Base-by-base conservation (phyloP, 2,888 invertebrate species). In the Lordiphosa fenestrarum region DNA sequence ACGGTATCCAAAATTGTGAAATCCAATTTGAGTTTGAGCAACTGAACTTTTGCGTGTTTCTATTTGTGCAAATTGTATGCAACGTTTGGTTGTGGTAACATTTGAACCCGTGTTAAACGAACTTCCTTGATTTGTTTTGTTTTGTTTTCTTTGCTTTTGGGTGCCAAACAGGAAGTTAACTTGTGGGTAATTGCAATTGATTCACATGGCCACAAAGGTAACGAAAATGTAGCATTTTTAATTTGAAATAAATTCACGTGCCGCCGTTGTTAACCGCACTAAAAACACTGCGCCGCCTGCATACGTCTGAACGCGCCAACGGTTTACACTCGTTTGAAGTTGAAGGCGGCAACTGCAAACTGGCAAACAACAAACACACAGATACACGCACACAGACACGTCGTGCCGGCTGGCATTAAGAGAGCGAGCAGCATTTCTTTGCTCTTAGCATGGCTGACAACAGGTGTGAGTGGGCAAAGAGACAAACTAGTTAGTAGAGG, bases 1-100 rank as follows among this genome's bases (percentile, higher is more conserved):
- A 83, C 83, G 67, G 84, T 77, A 70, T 85, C 87, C 87, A 87
- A 73, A 63, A 73, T 87, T 69, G 83, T 71, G 77, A 84, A 83
- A 84, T 87, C 84, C 87, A 87, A 78, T 76, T 70, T 85, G 86
- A 69, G 39, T 13, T 12, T 12, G 10, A 13, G 39, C 25, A 33
- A 36, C 57, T 15, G 36, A 52, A 66, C 66, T 35, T 46, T 48
- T 53, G 41, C 63, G 76, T 72, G 51, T 67, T 36, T 42, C 47
- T 59, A 53, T 65, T 83, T 73, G 58, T 54, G 74, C 63, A 72
- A 81, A 81, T 77, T 70, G 61, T 64, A 81, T 81, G 83, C 78
- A 81, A 58, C 50, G 78, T 74, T 67, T 60, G 54, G 62, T 65
- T 68, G 75, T 83, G 67, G 53, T 65, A 76, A 73, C 82, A 84